Evolutionary conservation across 1,140 invertebrate genomes (phyloP).

Genomic region (Caenorhabditis remanei): DNA sequence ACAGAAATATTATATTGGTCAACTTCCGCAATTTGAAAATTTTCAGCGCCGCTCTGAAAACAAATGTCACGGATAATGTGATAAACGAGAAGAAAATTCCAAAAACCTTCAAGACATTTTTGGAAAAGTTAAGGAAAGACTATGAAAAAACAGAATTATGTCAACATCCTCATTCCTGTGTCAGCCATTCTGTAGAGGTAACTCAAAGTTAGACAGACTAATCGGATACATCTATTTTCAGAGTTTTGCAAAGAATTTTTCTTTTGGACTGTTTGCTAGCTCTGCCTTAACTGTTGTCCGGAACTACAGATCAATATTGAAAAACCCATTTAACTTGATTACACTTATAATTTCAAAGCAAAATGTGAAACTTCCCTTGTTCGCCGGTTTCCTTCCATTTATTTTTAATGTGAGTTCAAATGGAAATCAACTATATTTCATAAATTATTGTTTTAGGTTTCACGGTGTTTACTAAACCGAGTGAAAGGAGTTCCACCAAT

Average conservation of each 20-base stretch:
- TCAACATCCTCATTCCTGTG: constrained; percentile 24
- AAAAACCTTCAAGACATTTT: neutral
- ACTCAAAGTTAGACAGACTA: neutral
- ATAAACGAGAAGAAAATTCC: constrained; percentile 54
- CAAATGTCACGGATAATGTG: constrained; percentile 36
- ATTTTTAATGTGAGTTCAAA: constrained; percentile 70
- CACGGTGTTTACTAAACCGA: constrained; percentile 65
- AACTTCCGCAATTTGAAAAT: neutral
- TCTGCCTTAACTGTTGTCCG: constrained; percentile 56
- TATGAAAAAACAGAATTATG: constrained; percentile 46
- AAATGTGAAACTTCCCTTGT: constrained; percentile 68
- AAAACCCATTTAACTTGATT: constrained; percentile 58
- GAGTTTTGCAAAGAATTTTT: constrained; percentile 66
- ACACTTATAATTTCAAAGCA: constrained; percentile 50
- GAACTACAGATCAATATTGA: constrained; percentile 55
- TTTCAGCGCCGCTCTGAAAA: constrained; percentile 44
- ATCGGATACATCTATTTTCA: neutral
- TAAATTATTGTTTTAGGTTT: constrained; percentile 48
- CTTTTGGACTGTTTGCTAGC: constrained; percentile 62
- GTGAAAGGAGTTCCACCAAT: constrained; percentile 31
- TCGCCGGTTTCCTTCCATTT: constrained; percentile 69
- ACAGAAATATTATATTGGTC: constrained; percentile 6
- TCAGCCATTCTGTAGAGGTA: constrained; percentile 25
- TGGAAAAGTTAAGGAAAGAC: constrained; percentile 32
- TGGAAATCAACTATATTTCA: neutral